Percentiles rank a stretch among this genome's conserved stretches.
Evolutionary conservation across 2,797 vertebrate genomes (phyloP).

Genomic region (Chelon auratus): DNA sequence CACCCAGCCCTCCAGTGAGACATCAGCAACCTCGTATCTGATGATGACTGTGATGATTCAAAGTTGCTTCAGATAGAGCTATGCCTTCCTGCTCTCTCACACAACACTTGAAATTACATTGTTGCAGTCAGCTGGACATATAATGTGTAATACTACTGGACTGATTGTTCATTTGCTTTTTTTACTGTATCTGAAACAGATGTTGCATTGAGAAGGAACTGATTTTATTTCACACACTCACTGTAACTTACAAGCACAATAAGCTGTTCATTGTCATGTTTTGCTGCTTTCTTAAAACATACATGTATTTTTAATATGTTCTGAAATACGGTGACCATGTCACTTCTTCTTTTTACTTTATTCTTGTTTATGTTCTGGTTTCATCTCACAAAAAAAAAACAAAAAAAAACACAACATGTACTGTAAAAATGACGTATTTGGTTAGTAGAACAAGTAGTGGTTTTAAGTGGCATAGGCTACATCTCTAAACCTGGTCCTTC

Average conservation of each 20-base stretch:
- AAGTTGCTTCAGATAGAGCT: constrained; percentile 22
- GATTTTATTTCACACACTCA: not conserved
- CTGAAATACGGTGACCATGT: constrained; percentile 20
- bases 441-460: constrained; percentile 25
- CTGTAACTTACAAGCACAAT: constrained; percentile 51
- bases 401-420: constrained; percentile 18
- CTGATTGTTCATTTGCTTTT: not conserved
- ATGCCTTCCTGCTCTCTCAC: constrained; percentile 35
- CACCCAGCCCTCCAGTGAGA: constrained; percentile 28
- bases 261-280: constrained; percentile 12
- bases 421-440: constrained; percentile 5
- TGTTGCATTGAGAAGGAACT: not conserved
- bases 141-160: not conserved
- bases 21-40: constrained; percentile 30
- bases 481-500: constrained; percentile 10
- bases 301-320: constrained; percentile 16
- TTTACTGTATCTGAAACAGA: not conserved
- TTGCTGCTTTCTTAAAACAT: constrained; percentile 33
- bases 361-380: constrained; percentile 16
- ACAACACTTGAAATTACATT: constrained; percentile 32
- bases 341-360: constrained; percentile 7
- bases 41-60: constrained; percentile 28
- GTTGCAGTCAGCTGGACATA: not conserved
- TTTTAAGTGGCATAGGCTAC: constrained; percentile 31
- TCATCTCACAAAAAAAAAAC: not conserved